Evolutionary conservation across 2,888 invertebrate species (phyloP).

Genomic region (Phanerotoma sp.): DNA sequence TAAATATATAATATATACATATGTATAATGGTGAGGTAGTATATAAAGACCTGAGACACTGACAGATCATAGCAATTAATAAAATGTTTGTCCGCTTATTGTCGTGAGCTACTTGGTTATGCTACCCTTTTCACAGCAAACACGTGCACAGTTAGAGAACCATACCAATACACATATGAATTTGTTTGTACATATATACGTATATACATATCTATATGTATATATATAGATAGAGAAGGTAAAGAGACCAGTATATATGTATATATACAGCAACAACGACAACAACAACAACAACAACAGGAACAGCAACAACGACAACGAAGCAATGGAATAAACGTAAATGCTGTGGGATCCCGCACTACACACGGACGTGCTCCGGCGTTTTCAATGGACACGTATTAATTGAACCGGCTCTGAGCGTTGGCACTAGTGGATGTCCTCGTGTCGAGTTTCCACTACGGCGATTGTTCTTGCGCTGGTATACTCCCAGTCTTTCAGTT

Average conservation of each 20-base stretch:
- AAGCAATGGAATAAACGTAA: slow-evolving; percentile 6
- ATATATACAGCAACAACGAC: too few species aligned
- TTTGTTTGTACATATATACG: too few species aligned
- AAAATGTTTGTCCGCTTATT: slow-evolving; percentile 55
- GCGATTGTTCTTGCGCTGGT: slow-evolving; percentile 44
- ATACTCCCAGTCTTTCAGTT: slow-evolving; percentile 8
- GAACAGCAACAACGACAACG: too few species aligned
- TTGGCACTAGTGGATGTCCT: slow-evolving; percentile 55
- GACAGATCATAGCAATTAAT: slow-evolving; percentile 55
- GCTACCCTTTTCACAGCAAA: slow-evolving; percentile 48
- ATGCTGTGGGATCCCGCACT: slow-evolving; percentile 7
- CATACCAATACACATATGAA: too few species aligned
- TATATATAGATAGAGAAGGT: too few species aligned
- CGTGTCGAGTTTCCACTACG: slow-evolving; percentile 55
- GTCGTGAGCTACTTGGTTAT: slow-evolving; percentile 51
- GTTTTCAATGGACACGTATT: slow-evolving; percentile 54
- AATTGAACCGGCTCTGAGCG: slow-evolving; percentile 50
- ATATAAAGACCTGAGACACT: slow-evolving; percentile 45
- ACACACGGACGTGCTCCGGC: slow-evolving; percentile 34
- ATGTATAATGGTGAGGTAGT: slow-evolving; percentile 50
- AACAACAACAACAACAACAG: too few species aligned
- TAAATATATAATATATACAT: slow-evolving; percentile 26
- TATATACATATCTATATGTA: too few species aligned
- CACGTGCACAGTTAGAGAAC: slow-evolving; percentile 25
- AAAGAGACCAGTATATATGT: too few species aligned